Base-by-base conservation (phyloP, 2,888 invertebrate genomes). In the Ellobium chinense region DNA sequence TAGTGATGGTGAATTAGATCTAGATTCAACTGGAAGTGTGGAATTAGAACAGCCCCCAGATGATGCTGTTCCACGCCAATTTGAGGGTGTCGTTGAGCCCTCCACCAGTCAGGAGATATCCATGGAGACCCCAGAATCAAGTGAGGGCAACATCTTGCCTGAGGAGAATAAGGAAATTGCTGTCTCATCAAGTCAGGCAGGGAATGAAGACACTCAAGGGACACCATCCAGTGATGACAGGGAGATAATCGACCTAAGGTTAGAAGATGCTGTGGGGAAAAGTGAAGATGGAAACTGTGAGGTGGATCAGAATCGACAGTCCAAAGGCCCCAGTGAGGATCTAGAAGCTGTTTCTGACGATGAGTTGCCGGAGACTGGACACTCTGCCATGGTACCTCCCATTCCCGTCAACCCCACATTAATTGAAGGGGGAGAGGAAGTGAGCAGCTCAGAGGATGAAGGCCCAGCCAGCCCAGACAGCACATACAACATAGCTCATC, bases 261-360 rank as follows among this genome's bases (percentile, higher is more conserved):
- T 75, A 18, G 70, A 69, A 18, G 80, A 80, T 60, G 54, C 65
- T n/a, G 56, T 34, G n/a, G 58, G 27, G 21, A 80, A 75, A 69
- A 82, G 79, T 76, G 76, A 76, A 21, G 58, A 56, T 60, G 69
- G 70, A n/a, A 74, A 68, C 29, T 65, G 46, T 27, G 73, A 62
- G n/a, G 75, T 70, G 36, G 74, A 66, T 36, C 1, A n/a, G 5
- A 56, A 66, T 37, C 31, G 60, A n/a, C 31, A 31, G 24, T 65
- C 65, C 5, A 79, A 65, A 73, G 79, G 18, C 2, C 66, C 66
- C 27, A 65, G 31, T 63, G 80, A 75, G 69, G 80, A 80, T 36
- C 54, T 80, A n/a, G 80, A 80, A 66, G 75, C 80, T 9, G 80
- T 80, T 62, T 80, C 80, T 18, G 80, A 80, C 39, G 80, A 80